phyloP scores from a whole-genome alignment of 2,888 invertebrate species.

The Polydrusus cervinus region DNA sequence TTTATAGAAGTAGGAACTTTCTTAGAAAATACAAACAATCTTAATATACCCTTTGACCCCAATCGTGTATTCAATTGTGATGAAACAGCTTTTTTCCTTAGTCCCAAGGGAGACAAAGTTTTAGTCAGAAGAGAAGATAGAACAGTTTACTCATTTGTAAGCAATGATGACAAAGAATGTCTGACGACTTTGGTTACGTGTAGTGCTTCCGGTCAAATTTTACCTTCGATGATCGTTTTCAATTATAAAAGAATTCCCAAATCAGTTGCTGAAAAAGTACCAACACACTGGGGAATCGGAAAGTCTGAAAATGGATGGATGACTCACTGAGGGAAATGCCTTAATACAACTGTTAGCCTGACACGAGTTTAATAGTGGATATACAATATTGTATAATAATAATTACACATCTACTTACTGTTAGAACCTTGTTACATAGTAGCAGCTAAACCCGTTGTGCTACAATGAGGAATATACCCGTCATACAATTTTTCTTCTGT shows the following conservation, averaged over 20 bases:
- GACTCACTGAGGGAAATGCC: too few relatives aligned
- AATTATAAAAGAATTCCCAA: slow-evolving; percentile 17
- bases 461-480: too few relatives aligned
- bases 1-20: slow-evolving; percentile 17
- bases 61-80: slow-evolving; percentile 8
- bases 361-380: too few relatives aligned
- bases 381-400: too few relatives aligned
- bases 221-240: slow-evolving; percentile 15
- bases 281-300: slow-evolving; percentile 48
- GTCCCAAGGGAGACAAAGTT: too few relatives aligned
- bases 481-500: too few relatives aligned
- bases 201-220: slow-evolving; percentile 20
- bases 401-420: too few relatives aligned
- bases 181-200: slow-evolving; percentile 16
- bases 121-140: slow-evolving; percentile 16
- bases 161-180: too few relatives aligned
- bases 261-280: slow-evolving; percentile 17
- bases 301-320: slow-evolving; percentile 49
- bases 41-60: not conserved
- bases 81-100: slow-evolving; percentile 27
- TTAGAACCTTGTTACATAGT: too few relatives aligned
- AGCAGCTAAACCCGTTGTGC: too few relatives aligned
- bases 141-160: slow-evolving; percentile 21
- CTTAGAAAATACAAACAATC: slow-evolving; percentile 6
- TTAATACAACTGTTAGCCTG: too few relatives aligned